These are phyloP conservation scores for Gallinago media DNA, from an alignment of 2,113 vertebrate genomes.

Conservation along the genomic window DNA sequence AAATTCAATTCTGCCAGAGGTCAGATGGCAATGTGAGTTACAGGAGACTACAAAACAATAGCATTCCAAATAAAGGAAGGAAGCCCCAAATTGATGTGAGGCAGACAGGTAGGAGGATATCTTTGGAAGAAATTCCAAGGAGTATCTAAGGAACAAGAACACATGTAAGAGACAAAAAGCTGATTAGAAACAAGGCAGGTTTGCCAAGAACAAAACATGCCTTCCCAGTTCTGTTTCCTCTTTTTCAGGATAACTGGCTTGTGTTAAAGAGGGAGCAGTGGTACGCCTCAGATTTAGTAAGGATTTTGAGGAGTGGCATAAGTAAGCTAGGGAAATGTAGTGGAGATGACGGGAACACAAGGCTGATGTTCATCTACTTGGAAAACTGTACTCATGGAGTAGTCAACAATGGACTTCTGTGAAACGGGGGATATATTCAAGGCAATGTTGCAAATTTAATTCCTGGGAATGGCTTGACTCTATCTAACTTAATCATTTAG, in stretches of 20 bases:
- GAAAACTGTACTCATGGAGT: background rate
- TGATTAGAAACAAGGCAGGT: background rate
- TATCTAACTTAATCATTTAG: background rate
- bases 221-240: conserved; percentile 1
- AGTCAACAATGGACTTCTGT: background rate
- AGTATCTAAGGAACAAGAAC: background rate
- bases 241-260: background rate
- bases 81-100: background rate
- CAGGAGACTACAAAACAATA: conserved; percentile 29
- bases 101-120: background rate
- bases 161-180: background rate
- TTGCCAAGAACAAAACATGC: conserved; percentile 7
- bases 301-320: background rate
- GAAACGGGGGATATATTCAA: background rate
- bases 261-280: background rate
- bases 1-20: conserved; percentile 4
- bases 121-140: background rate
- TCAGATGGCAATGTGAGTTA: background rate
- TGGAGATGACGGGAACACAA: background rate
- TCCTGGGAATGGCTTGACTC: background rate
- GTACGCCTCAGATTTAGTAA: background rate
- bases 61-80: conserved; percentile 29
- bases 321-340: background rate
- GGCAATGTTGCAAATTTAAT: background rate
- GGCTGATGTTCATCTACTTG: background rate